Base-by-base conservation (phyloP, 2,113 vertebrate species). In the Tenebrosternarchus preto region DNA sequence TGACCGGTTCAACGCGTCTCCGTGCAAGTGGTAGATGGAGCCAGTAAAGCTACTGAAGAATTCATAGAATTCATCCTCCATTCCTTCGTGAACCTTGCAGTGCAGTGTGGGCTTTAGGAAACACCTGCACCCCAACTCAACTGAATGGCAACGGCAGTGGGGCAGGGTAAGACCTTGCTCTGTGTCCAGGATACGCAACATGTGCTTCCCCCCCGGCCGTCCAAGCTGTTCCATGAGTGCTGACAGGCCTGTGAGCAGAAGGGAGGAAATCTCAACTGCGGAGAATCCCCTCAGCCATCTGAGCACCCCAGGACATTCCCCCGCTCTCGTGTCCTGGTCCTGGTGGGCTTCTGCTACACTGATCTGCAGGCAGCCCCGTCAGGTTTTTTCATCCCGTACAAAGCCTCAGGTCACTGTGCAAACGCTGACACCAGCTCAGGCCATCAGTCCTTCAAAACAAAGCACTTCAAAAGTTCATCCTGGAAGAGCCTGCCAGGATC, bases 81-180 rank as follows among this genome's bases (percentile, higher is more conserved):
- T 29, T 27, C 85, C 88, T 88, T 86, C 81, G 78, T 88, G 83
- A 76, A 25, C 56, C 4, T n/a, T 83, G 80, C 84, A 84, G 29
- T 2, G 74, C 20, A 82, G 64, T 79, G 72, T 82, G 70, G 83
- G 63, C 66, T 87, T 67, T 73, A 91, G 92, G 91, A 92, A 92
- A 91, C 92, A 92, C 88, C 92, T 93, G 88, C 74, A 69, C 69
- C 83, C 86, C 83, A 87, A 75, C 66, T 87, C 82, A 63, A 24
- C 31, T 39, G 39, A 46, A 71, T 72, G 15, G 66, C 16, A 46
- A 39, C n/a, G 73, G 76, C 68, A 43, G 31, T 27, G 5, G 19
- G 27, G 73, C 33, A 22, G 20, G 61, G 27, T 15, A 20, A 73
- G 20, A 33, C 74, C 60, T 68, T 63, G 74, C 59, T 24, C 50